A percentile compares a stretch with the other conserved stretches of the same genome.
Evolutionary conservation across 2,113 vertebrate genomes (phyloP).

Genomic region (Turdus rufiventris): DNA sequence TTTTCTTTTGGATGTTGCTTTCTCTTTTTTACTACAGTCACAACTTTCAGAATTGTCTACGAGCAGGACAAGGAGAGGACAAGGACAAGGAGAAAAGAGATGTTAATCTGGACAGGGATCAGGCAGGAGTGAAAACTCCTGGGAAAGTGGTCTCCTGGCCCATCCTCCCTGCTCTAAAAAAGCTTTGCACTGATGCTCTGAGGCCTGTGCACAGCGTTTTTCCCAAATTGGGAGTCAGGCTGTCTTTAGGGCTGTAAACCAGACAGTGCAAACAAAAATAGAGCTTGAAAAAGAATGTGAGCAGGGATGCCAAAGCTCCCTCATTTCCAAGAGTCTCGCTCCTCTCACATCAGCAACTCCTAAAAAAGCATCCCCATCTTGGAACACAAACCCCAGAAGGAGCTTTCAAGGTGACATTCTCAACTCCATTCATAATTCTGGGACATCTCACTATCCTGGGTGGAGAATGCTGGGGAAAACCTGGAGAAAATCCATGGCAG

Average conservation of each 20-base stretch:
- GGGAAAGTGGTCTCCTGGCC: neutral
- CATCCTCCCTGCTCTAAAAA: neutral
- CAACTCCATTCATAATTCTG: slow-evolving; percentile 15
- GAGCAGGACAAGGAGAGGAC: neutral
- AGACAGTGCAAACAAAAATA: slow-evolving; percentile 56
- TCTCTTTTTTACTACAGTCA: neutral
- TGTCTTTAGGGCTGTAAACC: slow-evolving; percentile 25
- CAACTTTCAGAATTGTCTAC: neutral
- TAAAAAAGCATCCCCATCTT: neutral
- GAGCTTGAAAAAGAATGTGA: slow-evolving; percentile 33
- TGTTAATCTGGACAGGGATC: neutral
- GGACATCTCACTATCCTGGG: neutral
- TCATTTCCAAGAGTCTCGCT: neutral
- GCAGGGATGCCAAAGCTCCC: slow-evolving; percentile 28
- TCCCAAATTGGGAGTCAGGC: slow-evolving; percentile 50
- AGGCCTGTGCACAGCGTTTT: neutral
- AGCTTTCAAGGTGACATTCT: neutral
- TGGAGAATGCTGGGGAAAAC: neutral
- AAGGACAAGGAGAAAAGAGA: neutral
- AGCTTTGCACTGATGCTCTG: neutral
- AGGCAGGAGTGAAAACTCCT: neutral
- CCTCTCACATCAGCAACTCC: neutral
- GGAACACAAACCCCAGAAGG: neutral
- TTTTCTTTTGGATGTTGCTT: neutral
- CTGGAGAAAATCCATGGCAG: neutral